These are phyloP conservation scores for Lophochroa leadbeateri DNA, from an alignment of 2,113 vertebrate species.

Conservation along the genomic window DNA sequence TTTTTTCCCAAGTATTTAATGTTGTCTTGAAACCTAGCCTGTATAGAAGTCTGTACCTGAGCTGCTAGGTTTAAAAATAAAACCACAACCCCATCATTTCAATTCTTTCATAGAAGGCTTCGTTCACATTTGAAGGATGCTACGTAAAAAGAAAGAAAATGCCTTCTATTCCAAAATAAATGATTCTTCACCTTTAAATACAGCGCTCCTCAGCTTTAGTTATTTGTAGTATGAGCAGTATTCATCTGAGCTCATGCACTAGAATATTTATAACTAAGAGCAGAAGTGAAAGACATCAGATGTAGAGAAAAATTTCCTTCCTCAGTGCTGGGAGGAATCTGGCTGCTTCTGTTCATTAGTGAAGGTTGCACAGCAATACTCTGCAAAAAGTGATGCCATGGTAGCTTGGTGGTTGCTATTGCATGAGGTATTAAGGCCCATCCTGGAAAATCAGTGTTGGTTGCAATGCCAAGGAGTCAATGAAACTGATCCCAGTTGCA, in stretches of 20 bases:
- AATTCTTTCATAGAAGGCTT: neutral
- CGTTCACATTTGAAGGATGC: neutral
- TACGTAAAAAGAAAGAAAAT: neutral
- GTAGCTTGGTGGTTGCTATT: neutral
- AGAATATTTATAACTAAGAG: conserved; percentile 37
- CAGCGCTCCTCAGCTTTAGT: neutral
- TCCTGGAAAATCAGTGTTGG: neutral
- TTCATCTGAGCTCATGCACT: conserved; percentile 12
- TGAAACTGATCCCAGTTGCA: fast-evolving
- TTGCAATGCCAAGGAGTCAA: neutral
- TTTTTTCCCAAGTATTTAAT: neutral
- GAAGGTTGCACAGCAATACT: neutral
- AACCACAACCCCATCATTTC: neutral
- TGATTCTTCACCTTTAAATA: conserved; percentile 9
- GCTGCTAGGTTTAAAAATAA: neutral
- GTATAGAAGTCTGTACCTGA: neutral
- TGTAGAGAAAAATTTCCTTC: neutral
- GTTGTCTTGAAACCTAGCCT: neutral
- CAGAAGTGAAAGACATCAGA: conserved; percentile 7
- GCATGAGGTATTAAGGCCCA: neutral
- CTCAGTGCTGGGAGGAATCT: neutral
- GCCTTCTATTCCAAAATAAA: neutral
- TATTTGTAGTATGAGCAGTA: conserved; percentile 17
- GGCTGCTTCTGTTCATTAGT: neutral
- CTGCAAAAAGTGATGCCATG: fast-evolving